Base-by-base conservation (phyloP, 2,888 invertebrate species). In the Lapara coniferarum region DNA sequence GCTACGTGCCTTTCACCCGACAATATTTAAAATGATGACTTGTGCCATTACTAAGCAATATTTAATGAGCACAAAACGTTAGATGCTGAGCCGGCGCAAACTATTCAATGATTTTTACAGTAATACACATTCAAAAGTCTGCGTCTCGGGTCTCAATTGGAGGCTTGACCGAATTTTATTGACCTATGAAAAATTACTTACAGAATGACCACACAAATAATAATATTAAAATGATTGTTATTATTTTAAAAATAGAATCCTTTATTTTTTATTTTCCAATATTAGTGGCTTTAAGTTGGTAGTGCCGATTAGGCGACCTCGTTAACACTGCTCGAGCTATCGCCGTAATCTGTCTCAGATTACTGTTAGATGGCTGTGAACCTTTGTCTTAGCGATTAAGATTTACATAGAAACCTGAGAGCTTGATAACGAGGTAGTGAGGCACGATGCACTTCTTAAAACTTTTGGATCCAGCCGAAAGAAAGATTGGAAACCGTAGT, bases 1-100 rank as follows among this genome's bases (percentile, higher is more conserved):
- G 63, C 19, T 63, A 63, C 63, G 53, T 73, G 80, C 82, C 87
- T 87, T 85, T 87, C 86, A 84, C 84, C 81, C 74, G 58, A 70
- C 71, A 73, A 74, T 69, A 66, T 69, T 66, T 66, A 79, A 79
- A 76, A 77, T 77, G 74, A 73, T 74, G 73, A 73, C 49, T 63
- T 63, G 63, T 63, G 70, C 58, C 72, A 76, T 78, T 78, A 63
- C 76, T 68, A 77, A 72, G 79, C 78, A 79, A 53, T 73, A 77
- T 75, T 74, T 77, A 77, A 79, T 75, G 74, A 73, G 73, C 70
- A 70, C 73, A 69, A 72, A 68, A 49, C 16, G 25, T 58, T 66
- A 59, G 58, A 67, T n/a, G 49, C 53, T 49, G 66, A 66, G 16
- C 14, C 37, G n/a, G 53, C 16, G 63, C 46, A 46, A 46, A 49